A percentile compares a stretch with the other conserved stretches of the same genome.
Evolutionary conservation across 2,113 vertebrate genomes (phyloP).

Genomic region (Pangasianodon gigas): DNA sequence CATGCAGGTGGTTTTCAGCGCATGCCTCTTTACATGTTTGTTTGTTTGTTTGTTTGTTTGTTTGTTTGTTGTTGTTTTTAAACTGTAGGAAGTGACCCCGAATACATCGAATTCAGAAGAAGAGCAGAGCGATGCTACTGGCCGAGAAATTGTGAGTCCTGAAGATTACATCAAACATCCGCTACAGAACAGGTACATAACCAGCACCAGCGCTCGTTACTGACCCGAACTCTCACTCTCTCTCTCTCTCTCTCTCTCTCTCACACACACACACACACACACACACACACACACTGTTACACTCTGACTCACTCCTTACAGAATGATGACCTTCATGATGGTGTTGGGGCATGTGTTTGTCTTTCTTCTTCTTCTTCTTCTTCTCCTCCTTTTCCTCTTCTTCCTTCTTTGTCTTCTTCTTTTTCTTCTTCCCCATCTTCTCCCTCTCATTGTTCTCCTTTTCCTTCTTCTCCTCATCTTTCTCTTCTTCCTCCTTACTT

Average conservation of each 20-base stretch:
- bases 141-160: constrained; percentile 83
- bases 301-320: no score
- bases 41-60: neutral
- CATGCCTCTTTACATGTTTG: neutral
- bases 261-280: neutral
- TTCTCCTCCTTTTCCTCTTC: no score
- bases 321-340: no score
- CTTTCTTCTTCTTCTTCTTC: no score
- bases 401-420: neutral
- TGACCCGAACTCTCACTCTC: neutral
- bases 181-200: constrained; percentile 88
- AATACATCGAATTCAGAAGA: constrained; percentile 83
- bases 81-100: constrained; percentile 80
- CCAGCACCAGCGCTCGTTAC: neutral
- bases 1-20: neutral
- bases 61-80: constrained; percentile 21
- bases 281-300: neutral
- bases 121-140: constrained; percentile 77
- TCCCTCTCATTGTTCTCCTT: neutral
- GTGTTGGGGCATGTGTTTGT: no score
- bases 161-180: constrained; percentile 95
- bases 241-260: neutral
- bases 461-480: neutral
- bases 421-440: neutral
- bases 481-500: no score